Conservation (phyloP, 2,113 vertebrate genomes). For the Paramisgurnus dabryanus region DNA sequence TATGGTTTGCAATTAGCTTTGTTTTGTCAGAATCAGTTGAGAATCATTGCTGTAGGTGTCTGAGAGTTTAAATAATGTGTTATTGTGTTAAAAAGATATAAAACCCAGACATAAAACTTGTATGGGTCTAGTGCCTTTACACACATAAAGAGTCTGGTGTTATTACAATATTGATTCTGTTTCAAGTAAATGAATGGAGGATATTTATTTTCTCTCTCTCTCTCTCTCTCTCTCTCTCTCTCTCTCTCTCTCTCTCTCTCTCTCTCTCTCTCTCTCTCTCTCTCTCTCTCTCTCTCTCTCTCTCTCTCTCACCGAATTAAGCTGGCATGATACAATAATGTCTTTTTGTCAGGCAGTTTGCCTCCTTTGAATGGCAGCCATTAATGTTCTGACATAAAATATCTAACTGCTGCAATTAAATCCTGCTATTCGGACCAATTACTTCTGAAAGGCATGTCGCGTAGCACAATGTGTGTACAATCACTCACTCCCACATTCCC, state of each 20-base stretch:
- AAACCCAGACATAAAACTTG: conserved; percentile 22
- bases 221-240: no score
- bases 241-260: not conserved
- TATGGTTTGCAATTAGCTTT: not conserved
- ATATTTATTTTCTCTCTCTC: not conserved
- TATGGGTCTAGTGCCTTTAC: conserved; percentile 7
- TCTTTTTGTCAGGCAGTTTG: conserved; percentile 15
- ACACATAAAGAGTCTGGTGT: conserved; percentile 11
- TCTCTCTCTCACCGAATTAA: not conserved
- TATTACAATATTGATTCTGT: conserved; percentile 48
- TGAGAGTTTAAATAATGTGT: not conserved
- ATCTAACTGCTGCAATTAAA: conserved; percentile 20
- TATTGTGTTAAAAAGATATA: conserved; percentile 18
- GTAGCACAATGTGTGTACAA: conserved; percentile 10
- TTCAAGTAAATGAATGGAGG: conserved; percentile 12
- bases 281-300: conserved; percentile 4
- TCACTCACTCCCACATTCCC: conserved; percentile 9
- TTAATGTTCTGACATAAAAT: conserved; percentile 10
- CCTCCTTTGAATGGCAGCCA: not conserved
- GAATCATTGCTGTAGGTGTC: not conserved
- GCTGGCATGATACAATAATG: not conserved
- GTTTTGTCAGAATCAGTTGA: not conserved
- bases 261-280: not conserved
- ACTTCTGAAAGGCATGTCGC: not conserved
- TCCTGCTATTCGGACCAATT: conserved; percentile 4